Evolutionary conservation across 2,888 invertebrate genomes (phyloP).

Genomic region (Bombyx huttoni): DNA sequence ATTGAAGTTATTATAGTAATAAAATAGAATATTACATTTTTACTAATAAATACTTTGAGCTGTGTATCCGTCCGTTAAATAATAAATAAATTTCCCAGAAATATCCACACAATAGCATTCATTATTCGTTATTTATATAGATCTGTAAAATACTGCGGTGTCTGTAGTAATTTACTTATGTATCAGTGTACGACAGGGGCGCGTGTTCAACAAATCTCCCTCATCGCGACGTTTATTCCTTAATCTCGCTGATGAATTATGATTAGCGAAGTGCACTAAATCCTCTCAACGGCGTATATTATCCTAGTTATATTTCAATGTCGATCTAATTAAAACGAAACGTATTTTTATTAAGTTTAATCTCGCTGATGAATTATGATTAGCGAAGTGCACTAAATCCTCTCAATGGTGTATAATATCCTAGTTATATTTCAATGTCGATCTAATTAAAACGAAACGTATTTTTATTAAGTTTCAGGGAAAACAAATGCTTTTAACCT

Average conservation of each 20-base stretch:
- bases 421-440: too few species aligned
- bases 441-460: too few species aligned
- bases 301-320: too few species aligned
- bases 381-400: constrained; percentile 69
- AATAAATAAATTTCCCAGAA: too few species aligned
- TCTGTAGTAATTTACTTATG: not conserved
- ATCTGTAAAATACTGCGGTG: not conserved
- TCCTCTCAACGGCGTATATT: constrained; percentile 52
- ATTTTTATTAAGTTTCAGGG: not conserved
- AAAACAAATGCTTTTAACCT: not conserved
- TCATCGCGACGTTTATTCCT: constrained; percentile 57
- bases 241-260: constrained; percentile 72
- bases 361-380: constrained; percentile 72
- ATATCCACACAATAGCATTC: too few species aligned
- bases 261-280: constrained; percentile 71
- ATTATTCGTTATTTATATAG: too few species aligned
- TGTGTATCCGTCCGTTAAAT: too few species aligned
- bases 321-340: too few species aligned
- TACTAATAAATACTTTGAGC: too few species aligned
- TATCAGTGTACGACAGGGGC: constrained; percentile 1
- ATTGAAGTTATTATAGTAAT: too few species aligned
- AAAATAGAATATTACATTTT: too few species aligned
- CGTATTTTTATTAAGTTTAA: too few species aligned
- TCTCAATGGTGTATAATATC: constrained; percentile 45
- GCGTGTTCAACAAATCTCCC: constrained; percentile 17